Conservation (phyloP, 2,797 vertebrate species). For the Tiaroga cobitis region DNA sequence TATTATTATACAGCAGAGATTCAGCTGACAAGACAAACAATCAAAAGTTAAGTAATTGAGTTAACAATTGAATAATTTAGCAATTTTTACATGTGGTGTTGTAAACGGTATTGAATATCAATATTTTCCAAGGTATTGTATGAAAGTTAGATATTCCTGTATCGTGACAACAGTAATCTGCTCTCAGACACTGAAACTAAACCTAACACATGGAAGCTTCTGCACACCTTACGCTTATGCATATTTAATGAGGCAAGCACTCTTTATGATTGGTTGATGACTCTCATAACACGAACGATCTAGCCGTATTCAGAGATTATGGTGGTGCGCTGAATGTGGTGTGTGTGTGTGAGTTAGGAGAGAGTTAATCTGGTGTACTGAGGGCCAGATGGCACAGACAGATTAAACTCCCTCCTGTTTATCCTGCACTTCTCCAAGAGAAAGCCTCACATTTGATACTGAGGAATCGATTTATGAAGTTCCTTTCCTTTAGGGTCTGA, state of each 20-base stretch:
- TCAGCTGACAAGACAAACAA: no score
- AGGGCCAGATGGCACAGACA: slow-evolving; percentile 54
- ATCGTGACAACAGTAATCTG: neutral
- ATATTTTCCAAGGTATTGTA: neutral
- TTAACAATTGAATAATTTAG: no score
- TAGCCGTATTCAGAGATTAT: no score
- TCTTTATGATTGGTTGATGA: neutral
- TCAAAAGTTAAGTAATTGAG: no score
- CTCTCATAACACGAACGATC: no score
- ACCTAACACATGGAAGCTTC: neutral
- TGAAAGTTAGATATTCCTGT: neutral
- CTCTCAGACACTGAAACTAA: neutral
- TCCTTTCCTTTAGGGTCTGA: neutral
- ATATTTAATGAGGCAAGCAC: neutral
- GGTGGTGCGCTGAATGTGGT: no score
- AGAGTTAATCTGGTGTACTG: slow-evolving; percentile 54
- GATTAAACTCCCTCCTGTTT: slow-evolving; percentile 53
- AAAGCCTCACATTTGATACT: slow-evolving; percentile 23
- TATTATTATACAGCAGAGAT: no score
- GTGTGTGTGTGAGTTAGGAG: neutral
- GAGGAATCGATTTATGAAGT: neutral
- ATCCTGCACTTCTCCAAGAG: slow-evolving; percentile 52
- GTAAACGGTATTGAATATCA: neutral
- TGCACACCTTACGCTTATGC: neutral
- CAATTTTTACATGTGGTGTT: no score